Evolutionary conservation across 2,113 vertebrate genomes (phyloP), one percentile per base, ranked within the genome.

Genomic region (Phyllopteryx taeniolatus): DNA sequence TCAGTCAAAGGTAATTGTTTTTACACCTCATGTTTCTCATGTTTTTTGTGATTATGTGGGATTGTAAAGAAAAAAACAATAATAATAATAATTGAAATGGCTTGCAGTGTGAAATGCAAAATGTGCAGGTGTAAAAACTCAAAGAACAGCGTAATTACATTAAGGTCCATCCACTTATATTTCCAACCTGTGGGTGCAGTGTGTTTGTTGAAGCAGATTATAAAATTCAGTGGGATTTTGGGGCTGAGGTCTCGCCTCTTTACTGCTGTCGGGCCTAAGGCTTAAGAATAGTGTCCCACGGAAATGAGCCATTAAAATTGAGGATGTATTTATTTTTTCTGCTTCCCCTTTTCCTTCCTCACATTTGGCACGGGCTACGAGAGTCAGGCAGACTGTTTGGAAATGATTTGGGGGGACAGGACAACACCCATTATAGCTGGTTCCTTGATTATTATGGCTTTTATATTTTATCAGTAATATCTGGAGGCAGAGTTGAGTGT

Each of bases 261-360:
- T 69, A 68, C 80, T 79, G 78, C 79, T 82, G 79, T 81, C 79
- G 73, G 78, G 76, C 81, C 76, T 17, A 70, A 77, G 82, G 78
- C 89, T 86, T 81, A 43, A 83, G 85, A 72, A 79, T 81, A 87
- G 83, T 83, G 89, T 92, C 88, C 85, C 57, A 88, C 83, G 85
- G 90, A 92, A 90, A 89, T 86, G 82, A 87, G 80, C 81, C 88
- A 85, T 90, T 90, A 85, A 79, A 85, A 84, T 61, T 65, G 76
- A 89, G 71, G 85, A 90, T 90, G 82, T 90, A 87, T 91, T 91
- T 91, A 89, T 90, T 90, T 89, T 86, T 86, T 71, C 80, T 51
- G 69, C 79, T 83, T 77, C 74, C 73, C 75, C 78, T 79, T 84
- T 77, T 74, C 75, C 80, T 77, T 80, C 76, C 74, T 75, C 76